Base-by-base conservation (phyloP, 2,888 invertebrate species). In the Ctenicera cuprea region DNA sequence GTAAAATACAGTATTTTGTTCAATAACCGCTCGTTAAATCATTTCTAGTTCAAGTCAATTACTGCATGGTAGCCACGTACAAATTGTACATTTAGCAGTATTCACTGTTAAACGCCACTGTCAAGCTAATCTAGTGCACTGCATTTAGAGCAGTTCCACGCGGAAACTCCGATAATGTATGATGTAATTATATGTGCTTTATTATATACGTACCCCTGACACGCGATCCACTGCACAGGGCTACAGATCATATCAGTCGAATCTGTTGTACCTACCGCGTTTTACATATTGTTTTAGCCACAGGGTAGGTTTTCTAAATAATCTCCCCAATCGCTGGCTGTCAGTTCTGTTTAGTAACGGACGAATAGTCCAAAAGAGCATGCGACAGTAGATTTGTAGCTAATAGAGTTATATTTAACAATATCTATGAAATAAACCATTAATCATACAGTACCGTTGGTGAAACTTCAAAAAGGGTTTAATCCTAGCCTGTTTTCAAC, bases 91-190 rank as follows among this genome's bases (percentile, higher is more conserved):
- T 73, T 76, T 76, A 70, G 69, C 70, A 68, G 50, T 54, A 74
- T 74, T 69, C 73, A 65, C 37, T 57, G 50, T 30, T 74, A 74
- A 74, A 63, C 71, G 62, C 54, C 54, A 67, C 67, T 68, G 74
- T 67, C 71, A 65, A 37, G 63, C 63, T 74, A 71, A 76, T 76
- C 74, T 74, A 69, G 54, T 67, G 72, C 57, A 64, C 45, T 71
- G 76, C 74, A 76, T 76, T 74, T 66, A 72, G 65, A 61, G 66
- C 62, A 68, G 68, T 76, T 48, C 62, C 78, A 73, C 74, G 73
- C 75, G 71, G 72, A 73, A 77, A 74, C 69, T 67, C 64, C 43
- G 77, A 77, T 78, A 76, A 78, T 78, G 62, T 78, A 77, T 67
- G 67, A 69, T 65, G 72, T 76, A 78, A 78, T 78, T 78, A 78